Evolutionary conservation across 2,113 vertebrate genomes (phyloP).

Genomic region (Zapus hudsonius): DNA sequence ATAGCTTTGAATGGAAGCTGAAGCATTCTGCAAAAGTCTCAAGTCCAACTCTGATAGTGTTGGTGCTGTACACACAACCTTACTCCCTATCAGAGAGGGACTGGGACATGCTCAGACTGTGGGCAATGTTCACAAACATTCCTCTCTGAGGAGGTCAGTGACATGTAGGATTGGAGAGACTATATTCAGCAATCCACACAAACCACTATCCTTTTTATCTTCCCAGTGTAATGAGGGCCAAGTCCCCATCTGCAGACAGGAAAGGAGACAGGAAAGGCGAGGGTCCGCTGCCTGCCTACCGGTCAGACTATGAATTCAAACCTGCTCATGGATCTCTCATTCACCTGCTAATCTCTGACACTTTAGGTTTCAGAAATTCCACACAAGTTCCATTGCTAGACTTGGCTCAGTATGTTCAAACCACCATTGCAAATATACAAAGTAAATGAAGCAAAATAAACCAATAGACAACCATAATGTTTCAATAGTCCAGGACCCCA

Average conservation of each 20-base stretch:
- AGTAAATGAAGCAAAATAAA: neutral
- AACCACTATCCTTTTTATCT: neutral
- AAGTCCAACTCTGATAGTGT: neutral
- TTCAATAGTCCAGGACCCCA: neutral
- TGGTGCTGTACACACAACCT: too few relatives aligned
- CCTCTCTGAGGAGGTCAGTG: too few relatives aligned
- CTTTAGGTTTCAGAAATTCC: neutral
- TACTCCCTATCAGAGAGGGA: neutral
- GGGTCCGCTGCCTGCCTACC: rapidly evolving
- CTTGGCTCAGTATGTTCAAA: neutral
- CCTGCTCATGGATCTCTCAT: rapidly evolving
- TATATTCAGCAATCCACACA: too few relatives aligned
- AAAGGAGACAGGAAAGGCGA: neutral
- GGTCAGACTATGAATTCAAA: neutral
- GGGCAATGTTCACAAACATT: too few relatives aligned
- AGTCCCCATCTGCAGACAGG: neutral
- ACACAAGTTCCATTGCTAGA: neutral
- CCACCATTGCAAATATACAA: neutral
- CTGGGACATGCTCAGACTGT: too few relatives aligned
- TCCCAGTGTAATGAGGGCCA: rapidly evolving
- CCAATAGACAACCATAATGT: neutral
- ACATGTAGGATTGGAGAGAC: too few relatives aligned
- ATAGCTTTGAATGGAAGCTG: neutral
- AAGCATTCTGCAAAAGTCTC: neutral
- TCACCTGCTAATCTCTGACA: neutral